Base-by-base conservation (phyloP, 2,797 vertebrate species). In the Streptopelia turtur region DNA sequence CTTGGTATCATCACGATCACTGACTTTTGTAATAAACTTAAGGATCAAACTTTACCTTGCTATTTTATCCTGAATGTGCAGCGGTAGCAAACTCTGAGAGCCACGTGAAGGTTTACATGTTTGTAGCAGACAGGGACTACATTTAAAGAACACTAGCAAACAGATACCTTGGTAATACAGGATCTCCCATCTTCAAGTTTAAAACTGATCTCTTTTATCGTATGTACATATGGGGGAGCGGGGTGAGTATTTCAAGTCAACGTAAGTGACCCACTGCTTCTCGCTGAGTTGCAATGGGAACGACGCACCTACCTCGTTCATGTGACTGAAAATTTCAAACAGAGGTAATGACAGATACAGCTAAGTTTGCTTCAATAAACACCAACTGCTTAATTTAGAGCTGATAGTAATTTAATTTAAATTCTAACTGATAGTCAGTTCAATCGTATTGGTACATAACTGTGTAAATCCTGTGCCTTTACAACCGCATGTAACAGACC, bases 161-260 rank as follows among this genome's bases (percentile, higher is more conserved):
- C 39, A 55, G 12, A 55, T 35, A 83, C 7, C 13, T 47, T 14
- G 41, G 39, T 13, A 78, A 60, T 6, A 41, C 6, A 4, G 3
- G 2, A 33, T 37, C 35, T 45, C 30, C 13, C 18, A 50, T 5
- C 72, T 11, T 49, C 2, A 90, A 74, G 30, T 23, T 27, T 50
- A 63, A 85, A 39, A 39, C 3, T 5, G 4, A 25, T 63, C 90
- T 77, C 61, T 77, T 63, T 13, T 13, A 43, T 37, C 1, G 0
- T 11, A 70, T 12, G 31, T 56, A 55, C 8, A 20, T 7, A n/a
- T 1, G 30, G 1, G 10, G 14, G 5, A 5, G 5, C 47, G 0
- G 8, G 15, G 4, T 14, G 13, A 56, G 21, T 33, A 68, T 25
- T 85, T 66, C 52, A n/a, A 37, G 64, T 20, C 50, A 72, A 22